These are phyloP conservation scores for Coecobrya sp. DNA, from an alignment of 2,888 invertebrate species.

Conservation along the genomic window DNA sequence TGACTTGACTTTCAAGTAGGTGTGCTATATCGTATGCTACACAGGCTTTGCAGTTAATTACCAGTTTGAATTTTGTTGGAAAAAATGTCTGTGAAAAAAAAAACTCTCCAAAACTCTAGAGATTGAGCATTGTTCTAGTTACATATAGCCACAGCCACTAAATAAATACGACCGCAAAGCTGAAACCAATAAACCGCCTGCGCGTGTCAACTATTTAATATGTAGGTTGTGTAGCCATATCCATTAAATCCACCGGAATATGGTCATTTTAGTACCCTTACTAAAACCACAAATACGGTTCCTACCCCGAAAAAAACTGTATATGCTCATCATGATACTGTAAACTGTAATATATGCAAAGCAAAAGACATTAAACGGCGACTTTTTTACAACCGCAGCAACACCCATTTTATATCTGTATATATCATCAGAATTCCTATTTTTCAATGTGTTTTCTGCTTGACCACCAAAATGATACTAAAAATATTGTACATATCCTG, in stretches of 20 bases:
- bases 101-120: neutral
- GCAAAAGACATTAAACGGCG: neutral
- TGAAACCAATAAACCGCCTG: slow-evolving; percentile 29
- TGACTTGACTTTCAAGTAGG: slow-evolving; percentile 41
- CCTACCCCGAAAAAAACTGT: neutral
- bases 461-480: slow-evolving; percentile 41
- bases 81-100: neutral
- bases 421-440: neutral
- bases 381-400: slow-evolving; percentile 38
- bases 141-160: neutral
- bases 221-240: slow-evolving; percentile 3
- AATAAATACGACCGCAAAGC: neutral
- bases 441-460: slow-evolving; percentile 14
- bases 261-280: neutral
- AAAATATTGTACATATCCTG: slow-evolving; percentile 37
- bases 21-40: neutral
- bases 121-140: neutral
- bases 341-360: slow-evolving; percentile 18
- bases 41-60: neutral
- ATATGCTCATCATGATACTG: neutral
- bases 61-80: neutral
- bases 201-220: slow-evolving; percentile 35
- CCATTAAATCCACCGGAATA: slow-evolving; percentile 6
- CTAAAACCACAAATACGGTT: neutral
- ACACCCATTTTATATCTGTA: slow-evolving; percentile 29